Conservation (phyloP, 2,888 invertebrate genomes). For the Orgyia antiqua region DNA sequence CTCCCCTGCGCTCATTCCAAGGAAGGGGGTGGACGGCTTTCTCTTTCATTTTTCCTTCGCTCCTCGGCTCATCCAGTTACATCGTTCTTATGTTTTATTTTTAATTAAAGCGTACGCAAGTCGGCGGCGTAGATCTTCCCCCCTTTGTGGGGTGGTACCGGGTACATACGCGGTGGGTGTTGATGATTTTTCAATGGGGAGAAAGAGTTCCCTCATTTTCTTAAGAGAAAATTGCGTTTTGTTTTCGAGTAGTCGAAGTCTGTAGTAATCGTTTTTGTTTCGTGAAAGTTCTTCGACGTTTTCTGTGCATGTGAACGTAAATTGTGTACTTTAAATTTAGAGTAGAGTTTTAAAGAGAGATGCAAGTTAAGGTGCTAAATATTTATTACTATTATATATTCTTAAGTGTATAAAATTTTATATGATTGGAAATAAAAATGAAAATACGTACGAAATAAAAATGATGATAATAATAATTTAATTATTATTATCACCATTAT, state of each 20-base stretch:
- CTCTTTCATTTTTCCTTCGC: conserved; percentile 79
- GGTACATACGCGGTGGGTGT: conserved; percentile 75
- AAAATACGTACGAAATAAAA: too few relatives aligned
- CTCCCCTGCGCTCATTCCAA: conserved; percentile 37
- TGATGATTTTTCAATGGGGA: conserved; percentile 79
- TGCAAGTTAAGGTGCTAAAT: conserved; percentile 53
- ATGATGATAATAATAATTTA: too few relatives aligned
- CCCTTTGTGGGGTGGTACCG: conserved; percentile 30
- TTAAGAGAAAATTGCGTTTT: conserved; percentile 79
- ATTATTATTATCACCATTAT: too few relatives aligned
- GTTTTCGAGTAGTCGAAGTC: conserved; percentile 78
- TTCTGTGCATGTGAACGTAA: conserved; percentile 68
- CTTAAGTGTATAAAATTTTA: too few relatives aligned
- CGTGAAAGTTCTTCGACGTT: conserved; percentile 58
- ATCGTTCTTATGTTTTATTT: conserved; percentile 79
- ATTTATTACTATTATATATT: too few relatives aligned
- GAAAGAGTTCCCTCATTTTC: conserved; percentile 79
- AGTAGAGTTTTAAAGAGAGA: conserved; percentile 56
- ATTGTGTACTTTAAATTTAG: conserved; percentile 71
- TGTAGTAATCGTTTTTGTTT: conserved; percentile 78
- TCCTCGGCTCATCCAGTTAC: conserved; percentile 79
- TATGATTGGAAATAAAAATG: too few relatives aligned
- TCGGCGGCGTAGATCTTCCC: conserved; percentile 75
- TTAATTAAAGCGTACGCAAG: conserved; percentile 79
- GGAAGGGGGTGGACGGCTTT: conserved; percentile 69